These are phyloP conservation scores for Drosophila ustulata DNA, from an alignment of 2,888 invertebrate genomes.

Conservation along the genomic window DNA sequence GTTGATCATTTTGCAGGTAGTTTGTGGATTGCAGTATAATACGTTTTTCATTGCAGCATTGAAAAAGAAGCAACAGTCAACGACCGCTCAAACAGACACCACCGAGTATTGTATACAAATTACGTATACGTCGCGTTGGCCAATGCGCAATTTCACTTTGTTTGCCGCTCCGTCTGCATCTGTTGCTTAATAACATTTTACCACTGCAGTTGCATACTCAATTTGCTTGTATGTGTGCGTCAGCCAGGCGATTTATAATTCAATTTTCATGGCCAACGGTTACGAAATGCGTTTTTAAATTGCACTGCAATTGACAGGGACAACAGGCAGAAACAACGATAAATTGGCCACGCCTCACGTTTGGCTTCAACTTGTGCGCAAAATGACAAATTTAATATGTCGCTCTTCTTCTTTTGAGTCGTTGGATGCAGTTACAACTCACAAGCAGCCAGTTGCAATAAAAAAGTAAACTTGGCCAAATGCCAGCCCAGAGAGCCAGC, in stretches of 20 bases:
- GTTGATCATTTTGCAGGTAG: neutral
- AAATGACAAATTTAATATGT: constrained; percentile 80
- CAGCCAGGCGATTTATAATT: constrained; percentile 37
- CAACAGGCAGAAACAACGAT: constrained; percentile 30
- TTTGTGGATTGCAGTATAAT: neutral
- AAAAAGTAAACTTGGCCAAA: constrained; percentile 59
- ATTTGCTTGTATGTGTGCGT: constrained; percentile 2
- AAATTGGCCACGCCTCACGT: constrained; percentile 26
- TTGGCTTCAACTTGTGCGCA: constrained; percentile 41
- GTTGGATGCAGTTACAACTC: constrained; percentile 47
- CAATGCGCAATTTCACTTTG: constrained; percentile 7
- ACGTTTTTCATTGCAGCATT: neutral
- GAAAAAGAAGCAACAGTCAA: neutral
- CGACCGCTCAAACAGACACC: neutral
- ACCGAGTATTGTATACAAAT: constrained; percentile 2
- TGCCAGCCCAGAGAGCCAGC: constrained; percentile 57
- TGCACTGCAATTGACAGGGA: constrained; percentile 51
- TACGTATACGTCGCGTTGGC: constrained; percentile 29
- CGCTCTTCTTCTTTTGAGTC: constrained; percentile 62
- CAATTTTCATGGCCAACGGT: constrained; percentile 44
- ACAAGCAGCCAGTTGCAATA: constrained; percentile 35
- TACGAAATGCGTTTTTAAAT: constrained; percentile 59
- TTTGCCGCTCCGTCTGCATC: constrained; percentile 13
- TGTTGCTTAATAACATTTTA: constrained; percentile 34
- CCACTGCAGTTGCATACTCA: constrained; percentile 12